Evolutionary conservation across 2,888 invertebrate species (phyloP), one percentile per base, ranked within the genome.

Genomic region (Apodemia zela): DNA sequence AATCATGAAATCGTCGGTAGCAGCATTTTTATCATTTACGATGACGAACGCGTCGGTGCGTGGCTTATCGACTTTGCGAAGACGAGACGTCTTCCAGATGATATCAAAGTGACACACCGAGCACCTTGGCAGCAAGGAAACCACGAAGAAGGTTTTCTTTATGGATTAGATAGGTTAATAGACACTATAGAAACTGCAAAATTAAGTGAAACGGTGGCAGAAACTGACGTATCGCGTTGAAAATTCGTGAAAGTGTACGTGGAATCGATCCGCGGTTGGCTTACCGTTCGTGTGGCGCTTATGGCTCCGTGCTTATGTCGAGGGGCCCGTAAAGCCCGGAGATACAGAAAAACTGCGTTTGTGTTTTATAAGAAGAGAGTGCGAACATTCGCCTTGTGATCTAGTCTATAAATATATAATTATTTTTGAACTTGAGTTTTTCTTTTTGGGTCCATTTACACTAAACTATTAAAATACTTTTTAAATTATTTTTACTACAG

Each of bases 61-160:
- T 99, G 99, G 99, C 93, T 99, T 72, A 99, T 99, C 68, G 99
- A 99, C 82, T 99, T 99, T 81, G 98, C 98, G 60, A 99, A 99
- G 82, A 98, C 98, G 0, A 93, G 96, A 63, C 93, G 93, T 62
- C 89, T 98, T 59, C 95, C 96, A 0, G 93, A 94, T 25, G 95
- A 94, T 11, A 74, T 93, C 29, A 89, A 85, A 61, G 93, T 99
- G 17, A 94, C 95, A 71, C 99, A 99, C 81, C 93, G 97, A 64
- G 91, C 92, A 8, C 91, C 94, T 15, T 99, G 99, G 99, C 81
- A 93, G 66, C 95, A 97, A 71, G 99, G 98, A n/a, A 99, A 99
- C 83, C 97, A 97, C 79, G 99, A 99, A 84, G 99, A 99, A 84
- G 99, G 99, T 8, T 96, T 98, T 75, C 93, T 99, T 29, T 95